Base-by-base conservation (phyloP, 2,888 invertebrate species). In the Agrypnus murinus region DNA sequence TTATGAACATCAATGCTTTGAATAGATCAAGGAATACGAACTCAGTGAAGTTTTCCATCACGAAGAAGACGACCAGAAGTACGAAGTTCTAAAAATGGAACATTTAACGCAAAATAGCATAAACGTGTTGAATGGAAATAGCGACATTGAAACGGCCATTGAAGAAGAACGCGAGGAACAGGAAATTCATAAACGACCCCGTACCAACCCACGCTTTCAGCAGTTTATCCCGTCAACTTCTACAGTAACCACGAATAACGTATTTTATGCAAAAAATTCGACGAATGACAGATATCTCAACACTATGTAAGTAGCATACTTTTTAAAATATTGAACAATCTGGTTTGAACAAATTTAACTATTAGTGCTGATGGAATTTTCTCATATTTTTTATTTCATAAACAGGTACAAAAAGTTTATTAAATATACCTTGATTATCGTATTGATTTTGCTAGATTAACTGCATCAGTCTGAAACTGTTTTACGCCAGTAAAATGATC, bases 31-130 rank as follows among this genome's bases (percentile, higher is more conserved):
- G 81, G 95, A 95, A 86, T 96, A 95, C 88, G 95, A 95, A 84
- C 87, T 95, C 77, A 93, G 93, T 76, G 95, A 95, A 87, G 93
- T 93, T 75, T 95, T 95, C 86, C 94, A 95, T 87, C 93, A 92
- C 81, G 88, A 90, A 77, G 93, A 93, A 84, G 94, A 95, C 84
- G 93, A 94, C 80, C 88, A 90, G 75, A 89, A 89, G 83, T 93
- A 93, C 86, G 93, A 93, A 83, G 91, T 92, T 46, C 86, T 93
- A 10, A 89, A 90, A 77, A 86, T 90, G 80, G 90, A 91, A 79
- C 90, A 90, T 77, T 79, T 84, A 58, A 81, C 82, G 65, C 89
- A 88, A 77, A 90, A 91, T 81, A 88, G 84, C 77, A 90, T 90
- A 70, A 88, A 88, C 75, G 86, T 89, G 40, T 87, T 92, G 75